Evolutionary conservation across 1,140 invertebrate species (phyloP), one percentile per base, ranked within the genome.

Genomic region (Campoletis sonorensis): DNA sequence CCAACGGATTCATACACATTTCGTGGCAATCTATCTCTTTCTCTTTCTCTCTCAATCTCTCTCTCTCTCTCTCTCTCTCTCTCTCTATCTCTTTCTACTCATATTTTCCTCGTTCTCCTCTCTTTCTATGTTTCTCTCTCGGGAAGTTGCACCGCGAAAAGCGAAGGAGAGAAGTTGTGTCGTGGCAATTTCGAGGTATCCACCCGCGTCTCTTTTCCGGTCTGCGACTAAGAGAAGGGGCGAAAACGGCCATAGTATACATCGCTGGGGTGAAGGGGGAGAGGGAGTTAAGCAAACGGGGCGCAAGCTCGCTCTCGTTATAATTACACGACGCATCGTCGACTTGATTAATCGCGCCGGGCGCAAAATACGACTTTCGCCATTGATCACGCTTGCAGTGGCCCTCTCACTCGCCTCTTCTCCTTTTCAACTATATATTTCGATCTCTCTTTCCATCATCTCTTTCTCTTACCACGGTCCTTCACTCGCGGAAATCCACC

Each of bases 301-400:
- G 67, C 37, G 45, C 73, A 75, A 45, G 75, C 49, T 40, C 79
- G 70, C 81, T 73, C 78, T 82, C 79, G 54, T 75, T 70, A 78
- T 84, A 84, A 84, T 84, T 84, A 80, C 80, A 37, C 75, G 30
- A 77, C 54, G 71, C 70, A 72, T 83, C 71, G 58, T 80, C 45
- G 67, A 79, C 71, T 80, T 84, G 83, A 84, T 82, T 82, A 82
- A 84, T 84, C 79, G 78, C 45, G 40, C 37, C 61, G 72, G 26
- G 78, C 64, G 68, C 21, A 80, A 82, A 80, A 79, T 73, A 77
- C 67, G 79, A 82, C 83, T 84, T 78, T 77, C 64, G 64, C 79
- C 79, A 84, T 84, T 84, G 83, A 82, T 84, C 83, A 84, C 73
- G 40, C 37, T 67, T 77, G 79, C 80, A 78, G 82, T 79, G 71